Percentiles rank a stretch among this genome's conserved stretches.
These are phyloP conservation scores for Rhinoraja longicauda DNA, from an alignment of 2,797 vertebrate species.

Conservation along the genomic window DNA sequence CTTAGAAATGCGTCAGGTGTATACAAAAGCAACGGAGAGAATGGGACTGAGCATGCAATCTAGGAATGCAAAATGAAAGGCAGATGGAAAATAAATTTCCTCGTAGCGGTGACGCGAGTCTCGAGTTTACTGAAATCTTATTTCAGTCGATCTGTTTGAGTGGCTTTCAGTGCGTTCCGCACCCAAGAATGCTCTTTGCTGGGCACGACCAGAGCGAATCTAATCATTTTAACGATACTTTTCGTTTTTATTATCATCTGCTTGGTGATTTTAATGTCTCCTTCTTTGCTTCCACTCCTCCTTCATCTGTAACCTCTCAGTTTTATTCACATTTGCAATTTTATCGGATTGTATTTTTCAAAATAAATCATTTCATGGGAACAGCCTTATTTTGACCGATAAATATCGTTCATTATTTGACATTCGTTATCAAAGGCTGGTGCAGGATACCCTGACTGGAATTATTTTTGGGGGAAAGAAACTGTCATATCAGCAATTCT, in stretches of 20 bases:
- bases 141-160: neutral
- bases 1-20: neutral
- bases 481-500: no score
- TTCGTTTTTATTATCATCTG: neutral
- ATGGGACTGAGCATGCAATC: neutral
- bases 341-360: neutral
- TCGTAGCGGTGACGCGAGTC: neutral
- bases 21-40: neutral
- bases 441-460: neutral
- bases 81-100: neutral
- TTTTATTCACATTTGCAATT: neutral
- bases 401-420: neutral
- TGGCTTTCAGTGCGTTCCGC: neutral
- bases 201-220: neutral
- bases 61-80: constrained; percentile 9
- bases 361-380: neutral
- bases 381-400: neutral
- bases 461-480: neutral
- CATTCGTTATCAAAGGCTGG: neutral
- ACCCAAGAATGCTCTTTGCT: neutral
- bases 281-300: neutral
- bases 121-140: neutral
- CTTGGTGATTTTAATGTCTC: neutral
- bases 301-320: neutral
- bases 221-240: neutral